Base-by-base conservation (phyloP, 2,113 vertebrate species). In the Gymnocephalus cernua region DNA sequence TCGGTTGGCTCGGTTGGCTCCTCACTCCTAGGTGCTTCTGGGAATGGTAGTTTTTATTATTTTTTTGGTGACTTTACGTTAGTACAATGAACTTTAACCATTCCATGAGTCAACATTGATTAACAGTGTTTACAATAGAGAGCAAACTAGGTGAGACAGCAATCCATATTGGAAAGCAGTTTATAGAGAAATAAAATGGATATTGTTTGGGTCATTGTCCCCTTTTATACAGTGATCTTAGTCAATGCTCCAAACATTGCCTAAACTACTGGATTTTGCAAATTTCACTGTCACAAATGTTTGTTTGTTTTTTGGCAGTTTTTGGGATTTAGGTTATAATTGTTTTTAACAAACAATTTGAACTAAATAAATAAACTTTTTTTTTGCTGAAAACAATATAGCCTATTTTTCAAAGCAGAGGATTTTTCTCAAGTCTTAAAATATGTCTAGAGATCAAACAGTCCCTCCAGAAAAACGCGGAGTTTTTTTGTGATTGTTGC, bases 31-130 rank as follows among this genome's bases (percentile, higher is more conserved):
- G 4, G 18, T 1, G n/a, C 16, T 38, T 27, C 5, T 86, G 93
- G 94, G 72, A 78, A 48, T 57, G 93, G 94, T 89, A 92, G 89
- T 93, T 93, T 83, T 91, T 11, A 11, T 11, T 41, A 11, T 41
- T 8, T 11, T 38, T 80, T 41, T 6, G 48, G 1, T 11, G 32
- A 14, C 1, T 69, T 50, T 1, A 3, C 3, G 1, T 21, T 5
- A 1, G 48, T 19, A 77, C 57, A 78, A 84, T 67, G 19, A 19
- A 13, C 4, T 68, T 9, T 7, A 68, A 4, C 6, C 72, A 6
- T 29, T 32, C 6, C 0, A 35, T 5, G 5, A 1, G 15, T 47
- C n/a, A 29, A 53, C 15, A n/a, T 61, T 1, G 19, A 38, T 67
- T 0, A 9, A 21, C 21, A 8, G n/a, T 4, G 51, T 18, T 69